A percentile compares a stretch with the other conserved stretches of the same genome.
Conservation (phyloP, 2,797 vertebrate genomes). For the Tragopan temminckii region DNA sequence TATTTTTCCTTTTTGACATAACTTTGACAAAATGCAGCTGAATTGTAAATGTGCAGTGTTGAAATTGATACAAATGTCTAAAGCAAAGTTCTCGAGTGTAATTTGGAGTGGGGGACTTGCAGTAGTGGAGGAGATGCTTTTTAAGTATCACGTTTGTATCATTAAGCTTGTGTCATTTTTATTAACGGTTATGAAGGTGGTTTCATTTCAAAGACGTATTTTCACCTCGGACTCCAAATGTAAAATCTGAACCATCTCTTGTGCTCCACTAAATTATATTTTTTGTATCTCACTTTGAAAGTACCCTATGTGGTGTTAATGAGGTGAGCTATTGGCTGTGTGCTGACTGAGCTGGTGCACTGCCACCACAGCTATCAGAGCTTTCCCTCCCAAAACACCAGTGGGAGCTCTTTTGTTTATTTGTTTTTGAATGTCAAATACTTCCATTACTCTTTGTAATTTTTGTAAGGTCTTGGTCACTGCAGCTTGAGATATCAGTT, state of each 20-base stretch:
- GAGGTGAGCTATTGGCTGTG: neutral
- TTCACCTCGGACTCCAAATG: neutral
- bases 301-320: neutral
- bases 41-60: neutral
- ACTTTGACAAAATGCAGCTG: neutral
- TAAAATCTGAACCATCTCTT: neutral
- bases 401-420: neutral
- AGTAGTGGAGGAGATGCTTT: neutral
- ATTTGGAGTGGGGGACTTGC: neutral
- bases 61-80: neutral
- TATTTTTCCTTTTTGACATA: neutral
- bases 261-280: neutral
- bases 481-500: neutral
- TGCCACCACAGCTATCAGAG: neutral
- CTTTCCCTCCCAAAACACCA: neutral
- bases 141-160: neutral
- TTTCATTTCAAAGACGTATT: neutral
- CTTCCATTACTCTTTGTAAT: neutral
- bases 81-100: neutral
- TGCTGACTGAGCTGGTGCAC: neutral
- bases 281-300: neutral
- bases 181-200: neutral
- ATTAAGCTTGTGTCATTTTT: neutral
- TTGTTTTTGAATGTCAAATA: neutral
- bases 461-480: neutral